Evolutionary conservation across 1,140 invertebrate species (phyloP).

Genomic region (Hermatobates lingyangjiaoensis): DNA sequence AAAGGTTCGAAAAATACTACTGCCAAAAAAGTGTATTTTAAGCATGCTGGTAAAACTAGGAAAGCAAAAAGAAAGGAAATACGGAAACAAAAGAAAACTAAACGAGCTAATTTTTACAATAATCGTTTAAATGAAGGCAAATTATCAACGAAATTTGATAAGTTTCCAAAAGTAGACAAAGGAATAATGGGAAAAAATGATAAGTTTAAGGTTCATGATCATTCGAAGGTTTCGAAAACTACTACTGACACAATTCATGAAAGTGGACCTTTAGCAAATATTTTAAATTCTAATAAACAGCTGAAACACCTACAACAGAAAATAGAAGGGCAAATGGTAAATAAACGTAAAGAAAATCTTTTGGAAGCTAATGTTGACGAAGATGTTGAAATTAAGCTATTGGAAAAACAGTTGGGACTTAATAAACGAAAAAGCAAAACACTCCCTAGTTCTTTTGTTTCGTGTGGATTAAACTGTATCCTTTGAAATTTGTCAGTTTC

Average conservation of each 20-base stretch:
- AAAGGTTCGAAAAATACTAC: no score
- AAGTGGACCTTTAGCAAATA: background rate
- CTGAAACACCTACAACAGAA: conserved; percentile 20
- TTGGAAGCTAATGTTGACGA: conserved; percentile 53
- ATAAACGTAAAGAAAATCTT: conserved; percentile 38
- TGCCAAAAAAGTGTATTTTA: no score
- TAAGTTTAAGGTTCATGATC: background rate
- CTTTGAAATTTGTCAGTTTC: conserved; percentile 29
- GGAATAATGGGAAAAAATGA: no score
- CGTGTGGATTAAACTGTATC: conserved; percentile 78
- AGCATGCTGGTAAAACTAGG: no score
- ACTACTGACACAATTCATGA: background rate
- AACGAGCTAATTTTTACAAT: no score
- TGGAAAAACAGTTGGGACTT: conserved; percentile 68
- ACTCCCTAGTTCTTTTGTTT: conserved; percentile 53
- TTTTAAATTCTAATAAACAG: background rate
- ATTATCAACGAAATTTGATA: no score
- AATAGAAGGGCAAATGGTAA: conserved; percentile 31
- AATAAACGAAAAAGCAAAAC: conserved; percentile 56
- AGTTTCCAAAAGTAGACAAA: no score
- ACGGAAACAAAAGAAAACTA: no score
- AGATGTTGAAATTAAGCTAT: conserved; percentile 53
- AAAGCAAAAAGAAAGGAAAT: no score
- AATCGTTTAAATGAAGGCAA: no score
- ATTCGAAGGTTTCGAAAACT: background rate